phyloP scores from a whole-genome alignment of 2,888 invertebrate species.

The Ophion costatus region DNA sequence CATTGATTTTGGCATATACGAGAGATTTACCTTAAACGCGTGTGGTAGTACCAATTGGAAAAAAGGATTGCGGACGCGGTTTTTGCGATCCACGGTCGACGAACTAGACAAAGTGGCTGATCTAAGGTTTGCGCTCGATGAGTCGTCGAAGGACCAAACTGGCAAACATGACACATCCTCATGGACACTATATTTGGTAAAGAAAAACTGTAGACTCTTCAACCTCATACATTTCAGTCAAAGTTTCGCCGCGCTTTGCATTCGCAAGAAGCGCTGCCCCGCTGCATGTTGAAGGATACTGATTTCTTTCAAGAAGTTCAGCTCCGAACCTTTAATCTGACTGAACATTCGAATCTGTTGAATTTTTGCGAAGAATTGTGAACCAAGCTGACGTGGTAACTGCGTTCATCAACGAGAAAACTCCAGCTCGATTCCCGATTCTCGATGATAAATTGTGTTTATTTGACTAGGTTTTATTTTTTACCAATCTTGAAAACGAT shows the following conservation, averaged over 20 bases:
- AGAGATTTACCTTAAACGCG: slow-evolving; percentile 28
- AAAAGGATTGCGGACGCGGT: background rate
- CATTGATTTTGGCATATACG: slow-evolving; percentile 56
- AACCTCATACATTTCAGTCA: background rate
- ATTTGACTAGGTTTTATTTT: background rate
- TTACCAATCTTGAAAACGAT: background rate
- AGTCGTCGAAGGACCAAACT: background rate
- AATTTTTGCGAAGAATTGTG: too few relatives aligned
- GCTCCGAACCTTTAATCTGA: background rate
- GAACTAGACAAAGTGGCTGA: background rate
- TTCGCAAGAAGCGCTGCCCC: too few relatives aligned
- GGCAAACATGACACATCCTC: background rate
- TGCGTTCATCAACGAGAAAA: too few relatives aligned
- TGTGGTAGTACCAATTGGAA: slow-evolving; percentile 6
- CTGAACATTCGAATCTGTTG: too few relatives aligned
- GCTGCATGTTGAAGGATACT: too few relatives aligned
- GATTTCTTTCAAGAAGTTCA: background rate
- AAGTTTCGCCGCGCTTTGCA: background rate
- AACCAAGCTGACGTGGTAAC: too few relatives aligned
- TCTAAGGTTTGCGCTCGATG: background rate
- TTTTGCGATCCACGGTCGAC: background rate
- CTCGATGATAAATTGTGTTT: background rate
- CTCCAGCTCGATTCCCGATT: too few relatives aligned
- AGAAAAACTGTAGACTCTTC: background rate
- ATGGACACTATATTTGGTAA: background rate